Base-by-base conservation (phyloP, 2,888 invertebrate species). In the Lycaena phlaeas region DNA sequence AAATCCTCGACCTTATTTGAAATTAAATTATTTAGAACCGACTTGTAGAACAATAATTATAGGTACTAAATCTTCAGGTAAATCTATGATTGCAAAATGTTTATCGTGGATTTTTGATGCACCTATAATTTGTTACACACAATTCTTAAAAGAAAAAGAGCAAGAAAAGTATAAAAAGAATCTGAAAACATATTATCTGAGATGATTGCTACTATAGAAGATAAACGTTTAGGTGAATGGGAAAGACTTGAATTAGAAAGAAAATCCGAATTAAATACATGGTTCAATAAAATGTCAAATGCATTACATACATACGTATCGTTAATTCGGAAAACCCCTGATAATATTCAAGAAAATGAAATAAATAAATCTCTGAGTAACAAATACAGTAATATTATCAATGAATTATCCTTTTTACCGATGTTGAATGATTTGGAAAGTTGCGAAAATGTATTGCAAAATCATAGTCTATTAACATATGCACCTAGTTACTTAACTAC, bases 1-100 rank as follows among this genome's bases (percentile, higher is more conserved):
- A 55, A 90, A 91, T 64, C 91, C 91, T 4, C 71, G 88, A 11
- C 85, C 87, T 1, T 91, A 79, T 64, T 64, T 91, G 9, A 63
- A 87, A 43, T 62, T 87, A 4, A 70, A 86, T 27, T 85, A 81
- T 67, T 87, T 90, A 10, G 85, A 85, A 56, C 85, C 88, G 4
- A 81, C 79, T 25, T 88, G 89, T 52, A 86, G 87, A 60, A 64
- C 89, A 27, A 85, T 87, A 36, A 72, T 91, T 27, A 69, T 87
- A 40, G 91, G 91, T 1, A 88, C 90, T 3, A 79, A 72, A 48
- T 70, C 65, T 36, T 84, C 87, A 9, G 90, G 90, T 1, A 90
- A 89, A 73, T 82, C 87, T 2, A 77, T 86, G 51, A 59, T 89
- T 25, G 71, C 89, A 1, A 61, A 81, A 43, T 85, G 87, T 51